Evolutionary conservation across 64 coral and sea anemone genomes (phyloP), one percentile per base, ranked within the genome.

Genomic region (Dendrophyllia cribrosa): DNA sequence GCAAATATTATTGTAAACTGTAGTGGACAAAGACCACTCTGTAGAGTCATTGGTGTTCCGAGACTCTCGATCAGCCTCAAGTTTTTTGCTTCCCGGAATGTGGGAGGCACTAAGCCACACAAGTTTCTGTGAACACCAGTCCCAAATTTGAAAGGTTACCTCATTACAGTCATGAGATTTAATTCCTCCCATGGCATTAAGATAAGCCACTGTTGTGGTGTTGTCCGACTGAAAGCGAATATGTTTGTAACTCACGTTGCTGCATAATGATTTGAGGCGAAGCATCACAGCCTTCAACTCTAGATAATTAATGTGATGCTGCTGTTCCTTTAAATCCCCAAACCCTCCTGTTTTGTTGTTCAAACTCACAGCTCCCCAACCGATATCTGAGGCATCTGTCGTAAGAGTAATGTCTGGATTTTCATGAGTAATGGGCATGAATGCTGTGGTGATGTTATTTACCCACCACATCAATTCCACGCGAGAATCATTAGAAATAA

Each of bases 221-320:
- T 78, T 78, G 16, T 78, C 48, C 10, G 76, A 78, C 47, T 78
- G 44, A n/a, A 51, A 5, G 48, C 76, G 48, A 4, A 78, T 53
- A 55, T 78, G 76, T 48, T 78, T 75, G 34, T 59, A 14, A 51
- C 15, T 58, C 17, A 34, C 50, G 22, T 17, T 56, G n/a, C 70
- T 75, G 74, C 85, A 88, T 52, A 78, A 51, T 13, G 76, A 78
- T 55, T 53, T 78, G 48, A 78, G 22, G 46, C 76, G 7, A 16
- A 58, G 48, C 25, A 75, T 16, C 25, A 26, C 66, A 86, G 83
- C 63, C 67, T 86, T 86, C 83, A 86, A 67, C 83, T 88, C 85
- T 55, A 88, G 85, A 34, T 34, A 34, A 34, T 1, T 52, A 59
- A 87, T 74, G 47, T 78, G 76, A 78, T n/a, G 20, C 16, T 78